Base-by-base conservation (phyloP, 1,140 invertebrate genomes). In the Musca domestica region DNA sequence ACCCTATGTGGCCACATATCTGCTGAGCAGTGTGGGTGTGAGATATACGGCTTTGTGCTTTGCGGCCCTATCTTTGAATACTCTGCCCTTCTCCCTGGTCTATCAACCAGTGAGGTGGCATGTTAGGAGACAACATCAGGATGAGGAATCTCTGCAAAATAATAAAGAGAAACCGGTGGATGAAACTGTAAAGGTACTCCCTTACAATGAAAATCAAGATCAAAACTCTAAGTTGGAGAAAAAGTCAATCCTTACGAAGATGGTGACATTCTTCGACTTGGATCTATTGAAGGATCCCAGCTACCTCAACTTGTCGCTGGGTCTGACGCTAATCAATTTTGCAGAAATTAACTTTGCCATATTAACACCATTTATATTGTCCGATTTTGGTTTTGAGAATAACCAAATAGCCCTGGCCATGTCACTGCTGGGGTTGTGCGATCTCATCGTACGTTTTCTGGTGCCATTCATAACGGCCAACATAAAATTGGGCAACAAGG, bases 341-440 rank as follows among this genome's bases (percentile, higher is more conserved):
- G 86, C 85, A 20, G 89, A 91, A 78, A 79, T 90, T 46, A 90
- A 90, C 74, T 90, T 91, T 78, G 87, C 88, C 1, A 80, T 90
- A 10, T 77, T 90, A 30, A 89, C 88, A 0, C 88, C 89, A 1
- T 89, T 90, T 68, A 88, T 91, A 27, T 76, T 91, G 9, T 82
- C 82, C 7, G 88, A 88, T 70, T 87, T 84, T 65, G 84, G 85
- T 0, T 84, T 88, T 66, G 71, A 74, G 1, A 87, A 86, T 58
- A 46, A 71, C 0, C 82, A 89, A 80, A 84, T 87, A 2, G 87
- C 88, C 0, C 76, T 84, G 5, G 86, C 86, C 46, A 87, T 89
- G 84, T 89, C 88, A 14, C 72, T 87, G 25, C 74, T 89, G 46
- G 88, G 84, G 10, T 81, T 83, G 58, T 81, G 87, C 25, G 88